Evolutionary conservation across 2,888 invertebrate genomes (phyloP).

Genomic region (Cantharis flavilabris): DNA sequence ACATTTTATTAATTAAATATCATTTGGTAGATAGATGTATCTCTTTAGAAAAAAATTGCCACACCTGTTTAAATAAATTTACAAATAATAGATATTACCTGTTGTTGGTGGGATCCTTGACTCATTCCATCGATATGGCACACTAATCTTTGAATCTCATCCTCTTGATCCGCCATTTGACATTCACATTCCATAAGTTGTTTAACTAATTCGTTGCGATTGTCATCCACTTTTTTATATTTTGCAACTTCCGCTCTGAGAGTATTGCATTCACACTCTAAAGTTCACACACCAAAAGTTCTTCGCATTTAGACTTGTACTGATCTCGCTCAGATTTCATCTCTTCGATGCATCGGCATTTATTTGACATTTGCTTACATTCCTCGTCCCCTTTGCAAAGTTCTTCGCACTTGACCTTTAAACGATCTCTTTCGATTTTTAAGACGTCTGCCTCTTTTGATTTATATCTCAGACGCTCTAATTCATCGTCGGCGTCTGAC

Average conservation of each 20-base stretch:
- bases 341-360: constrained; percentile 43
- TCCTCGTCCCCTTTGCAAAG: constrained; percentile 45
- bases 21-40: not conserved
- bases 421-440: constrained; percentile 47
- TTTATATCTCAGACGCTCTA: constrained; percentile 40
- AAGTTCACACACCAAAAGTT: constrained; percentile 41
- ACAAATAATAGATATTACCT: constrained; percentile 40
- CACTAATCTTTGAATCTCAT: constrained; percentile 62
- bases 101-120: constrained; percentile 47
- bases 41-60: constrained; percentile 33
- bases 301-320: constrained; percentile 50
- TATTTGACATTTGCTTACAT: constrained; percentile 43
- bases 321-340: constrained; percentile 50
- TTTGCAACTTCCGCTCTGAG: constrained; percentile 45
- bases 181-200: constrained; percentile 61
- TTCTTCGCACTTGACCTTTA: constrained; percentile 42
- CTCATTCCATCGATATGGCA: constrained; percentile 59
- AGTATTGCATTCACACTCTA: constrained; percentile 46
- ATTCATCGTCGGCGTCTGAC: constrained; percentile 35
- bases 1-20: not conserved
- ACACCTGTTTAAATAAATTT: constrained; percentile 27
- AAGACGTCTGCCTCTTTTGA: constrained; percentile 48
- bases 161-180: constrained; percentile 61
- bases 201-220: constrained; percentile 57
- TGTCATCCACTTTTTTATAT: constrained; percentile 53